Evolutionary conservation across 2,113 vertebrate genomes (phyloP).

Genomic region (Clinocottus analis): DNA sequence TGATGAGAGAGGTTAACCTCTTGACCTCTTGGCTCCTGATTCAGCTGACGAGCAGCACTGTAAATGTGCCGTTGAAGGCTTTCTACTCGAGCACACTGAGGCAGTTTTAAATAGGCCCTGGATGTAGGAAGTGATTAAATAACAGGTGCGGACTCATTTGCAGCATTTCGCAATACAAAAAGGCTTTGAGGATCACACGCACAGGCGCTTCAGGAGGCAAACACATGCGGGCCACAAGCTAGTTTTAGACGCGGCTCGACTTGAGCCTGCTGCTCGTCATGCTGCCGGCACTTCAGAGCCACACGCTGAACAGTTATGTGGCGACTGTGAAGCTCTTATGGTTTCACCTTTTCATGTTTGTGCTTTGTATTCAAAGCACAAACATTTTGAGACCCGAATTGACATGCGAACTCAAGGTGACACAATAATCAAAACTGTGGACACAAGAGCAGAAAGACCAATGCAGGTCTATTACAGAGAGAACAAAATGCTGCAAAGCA

Average conservation of each 20-base stretch:
- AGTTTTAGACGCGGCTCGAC: slow-evolving; percentile 27
- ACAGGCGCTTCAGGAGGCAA: not conserved
- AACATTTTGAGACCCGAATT: too few species aligned
- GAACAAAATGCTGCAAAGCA: too few species aligned
- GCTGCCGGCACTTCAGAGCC: not conserved
- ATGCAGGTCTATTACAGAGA: too few species aligned
- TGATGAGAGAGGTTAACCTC: slow-evolving; percentile 1
- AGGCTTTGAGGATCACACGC: not conserved
- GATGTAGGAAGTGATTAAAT: not conserved
- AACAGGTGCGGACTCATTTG: not conserved
- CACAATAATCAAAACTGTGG: too few species aligned
- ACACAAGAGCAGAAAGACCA: too few species aligned
- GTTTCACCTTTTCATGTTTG: not conserved
- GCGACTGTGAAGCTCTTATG: not conserved
- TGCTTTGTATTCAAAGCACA: too few species aligned
- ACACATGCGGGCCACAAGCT: slow-evolving; percentile 4
- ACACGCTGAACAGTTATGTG: not conserved
- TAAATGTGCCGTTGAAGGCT: not conserved
- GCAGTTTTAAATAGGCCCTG: not conserved
- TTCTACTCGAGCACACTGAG: not conserved
- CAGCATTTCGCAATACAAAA: not conserved
- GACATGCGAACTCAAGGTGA: not conserved
- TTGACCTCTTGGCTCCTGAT: not conserved
- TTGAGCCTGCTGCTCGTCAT: not conserved
- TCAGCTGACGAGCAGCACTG: not conserved